These are phyloP conservation scores for Colostygia pectinataria DNA, from an alignment of 2,888 invertebrate genomes.

Conservation along the genomic window DNA sequence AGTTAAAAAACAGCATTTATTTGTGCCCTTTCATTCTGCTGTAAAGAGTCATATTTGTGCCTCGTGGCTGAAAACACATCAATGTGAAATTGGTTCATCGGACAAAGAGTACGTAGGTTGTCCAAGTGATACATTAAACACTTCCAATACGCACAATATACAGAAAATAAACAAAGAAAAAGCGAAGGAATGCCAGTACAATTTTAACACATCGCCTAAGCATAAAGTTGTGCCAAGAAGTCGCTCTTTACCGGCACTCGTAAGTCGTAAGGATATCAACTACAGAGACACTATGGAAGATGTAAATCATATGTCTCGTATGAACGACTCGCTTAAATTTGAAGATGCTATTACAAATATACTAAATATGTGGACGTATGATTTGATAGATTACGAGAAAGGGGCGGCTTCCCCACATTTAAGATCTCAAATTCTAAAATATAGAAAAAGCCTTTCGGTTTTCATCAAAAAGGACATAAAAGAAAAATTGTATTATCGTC, in stretches of 20 bases:
- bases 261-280: not conserved
- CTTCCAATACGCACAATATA: not conserved
- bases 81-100: slow-evolving; percentile 4
- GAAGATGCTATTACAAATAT: slow-evolving; percentile 21
- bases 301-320: not conserved
- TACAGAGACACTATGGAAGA: not conserved
- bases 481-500: slow-evolving; percentile 16
- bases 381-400: slow-evolving; percentile 24
- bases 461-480: slow-evolving; percentile 16
- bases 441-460: slow-evolving; percentile 16
- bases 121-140: slow-evolving; percentile 11
- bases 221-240: slow-evolving; percentile 10
- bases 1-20: slow-evolving; percentile 7
- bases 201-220: not conserved
- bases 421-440: slow-evolving; percentile 17
- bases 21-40: slow-evolving; percentile 20
- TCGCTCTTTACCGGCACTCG: slow-evolving; percentile 12
- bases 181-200: not conserved
- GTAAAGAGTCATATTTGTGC: slow-evolving; percentile 13
- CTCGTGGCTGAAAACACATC: slow-evolving; percentile 11
- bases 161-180: not conserved
- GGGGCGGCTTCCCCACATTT: slow-evolving; percentile 9
- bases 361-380: slow-evolving; percentile 25
- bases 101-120: slow-evolving; percentile 10
- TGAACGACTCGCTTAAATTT: slow-evolving; percentile 5